Evolutionary conservation across 1,140 invertebrate genomes (phyloP).

Genomic region (Neoseiulus cucumeris): DNA sequence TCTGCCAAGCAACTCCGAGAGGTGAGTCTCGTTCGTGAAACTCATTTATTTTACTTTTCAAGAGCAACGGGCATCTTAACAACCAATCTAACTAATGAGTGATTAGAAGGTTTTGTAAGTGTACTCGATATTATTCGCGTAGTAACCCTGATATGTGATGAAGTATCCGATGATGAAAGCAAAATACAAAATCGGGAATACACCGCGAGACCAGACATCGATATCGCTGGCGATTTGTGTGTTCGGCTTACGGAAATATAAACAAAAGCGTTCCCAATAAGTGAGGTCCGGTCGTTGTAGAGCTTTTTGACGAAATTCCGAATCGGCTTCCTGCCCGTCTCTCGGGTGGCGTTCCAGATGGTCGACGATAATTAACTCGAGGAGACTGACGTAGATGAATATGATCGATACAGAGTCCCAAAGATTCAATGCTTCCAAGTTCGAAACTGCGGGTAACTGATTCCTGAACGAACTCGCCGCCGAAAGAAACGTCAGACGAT

Average conservation of each 20-base stretch:
- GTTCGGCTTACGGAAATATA: slow-evolving; percentile 3
- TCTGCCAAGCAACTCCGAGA: no score
- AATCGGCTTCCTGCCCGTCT: background rate
- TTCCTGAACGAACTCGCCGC: background rate
- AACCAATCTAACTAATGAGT: background rate
- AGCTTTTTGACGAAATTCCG: background rate
- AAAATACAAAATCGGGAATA: background rate
- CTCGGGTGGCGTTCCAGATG: background rate
- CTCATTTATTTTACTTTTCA: no score
- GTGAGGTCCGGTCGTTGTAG: background rate
- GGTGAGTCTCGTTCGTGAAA: no score
- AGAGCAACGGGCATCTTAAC: no score
- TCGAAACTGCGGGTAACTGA: background rate
- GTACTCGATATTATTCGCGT: background rate
- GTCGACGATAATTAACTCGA: slow-evolving; percentile 7
- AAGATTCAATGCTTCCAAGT: background rate
- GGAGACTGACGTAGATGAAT: background rate
- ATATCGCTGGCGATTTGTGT: background rate
- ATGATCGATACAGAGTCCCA: slow-evolving; percentile 2
- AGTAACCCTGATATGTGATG: background rate
- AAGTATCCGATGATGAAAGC: background rate
- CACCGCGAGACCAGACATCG: background rate
- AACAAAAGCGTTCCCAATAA: background rate
- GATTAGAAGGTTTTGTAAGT: background rate
- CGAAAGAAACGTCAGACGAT: background rate